Base-by-base conservation (phyloP, 1,140 invertebrate species). In the Camponotus floridanus region DNA sequence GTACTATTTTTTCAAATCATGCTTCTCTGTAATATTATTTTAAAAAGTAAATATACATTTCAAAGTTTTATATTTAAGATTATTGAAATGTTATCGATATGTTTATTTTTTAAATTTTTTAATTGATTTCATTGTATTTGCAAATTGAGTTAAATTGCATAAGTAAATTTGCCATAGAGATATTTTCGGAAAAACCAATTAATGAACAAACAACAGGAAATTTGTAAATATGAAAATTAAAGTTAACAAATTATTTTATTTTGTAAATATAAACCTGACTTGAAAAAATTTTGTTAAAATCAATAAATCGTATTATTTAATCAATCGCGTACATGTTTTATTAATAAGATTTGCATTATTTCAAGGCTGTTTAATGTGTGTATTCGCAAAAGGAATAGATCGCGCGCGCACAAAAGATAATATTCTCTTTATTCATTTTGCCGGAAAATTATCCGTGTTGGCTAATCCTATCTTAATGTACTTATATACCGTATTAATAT, bases 301-400 rank as follows among this genome's bases (percentile, higher is more conserved):
- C 2, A 15, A 45, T 5, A 68, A 45, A n/a, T 6, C 39, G 18
- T 45, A 45, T 31, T 42, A 42, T 26, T 2, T 15, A 4, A n/a
- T 9, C 18, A 65, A 15, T 13, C 2, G 5, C 1, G 13, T 15
- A 45, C 39, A 26, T 68, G 48, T 48, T 0, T 70, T 31, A 15
- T 70, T 70, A 15, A 48, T 48, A 48, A 70, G 48, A 70, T 13
- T 70, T 31, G 45, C 9, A 51, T 26, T 5, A 15, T 71, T 71
- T 71, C 21, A 33, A 55, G 0, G 1, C 48, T 33, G 33, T 11
- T 6, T 6, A 48, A 15, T 48, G 45, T 48, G 45, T 15, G 45
- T 18, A 11, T 18, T 51, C 48, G 1, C 4, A 51, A 73, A 55
- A 36, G n/a, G 55, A 73, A 51, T 15, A 0, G 31, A 31, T 55